Base-by-base conservation (phyloP, 2,113 vertebrate species). In the Tachysurus fulvidraco region DNA sequence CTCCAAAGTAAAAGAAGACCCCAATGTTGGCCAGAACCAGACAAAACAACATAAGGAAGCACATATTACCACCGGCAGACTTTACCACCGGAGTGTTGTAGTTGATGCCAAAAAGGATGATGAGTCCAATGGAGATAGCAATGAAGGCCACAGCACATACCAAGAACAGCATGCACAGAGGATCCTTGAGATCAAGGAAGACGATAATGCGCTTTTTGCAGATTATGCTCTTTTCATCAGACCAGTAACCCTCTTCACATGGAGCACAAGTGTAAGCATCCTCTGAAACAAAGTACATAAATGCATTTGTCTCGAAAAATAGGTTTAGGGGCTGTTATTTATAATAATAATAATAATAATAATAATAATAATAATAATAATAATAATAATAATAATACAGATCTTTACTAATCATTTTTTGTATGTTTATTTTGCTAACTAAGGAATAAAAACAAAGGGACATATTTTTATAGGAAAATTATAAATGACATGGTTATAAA, bases 41-140 rank as follows among this genome's bases (percentile, higher is more conserved):
- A 46, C 95, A 94, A 5, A 88, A 92, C 87, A 99, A 88, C 95
- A 96, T 96, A 36, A 97, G 91, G 92, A 97, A 96, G 89, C 96
- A 97, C 92, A 94, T 94, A 57, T 88, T 92, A 23, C 96, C 96
- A 0, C 97, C 97, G 0, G 97, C 96, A 0, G 96, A 97, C 92
- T 89, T 96, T 69, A 97, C 97, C 9, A 98, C 95, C 0, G 96
- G 97, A 0, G 95, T 97, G 91, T 96, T 91, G 8, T 90, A 84
- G 10, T 96, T 92, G 30, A 91, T 10, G 52, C 90, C 91, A 3
- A 98, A 98, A 89, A 98, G 91, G 19, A 91, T 12, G 0, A 92
- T 74, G 7, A 95, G 89, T 4, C 88, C 93, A 0, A 86, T 36
- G 36, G 91, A 82, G 10, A 96, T 80, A 86, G 86, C 54, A 41